Base-by-base conservation (phyloP, 1,140 invertebrate genomes). In the Protaetia brevitarsis region DNA sequence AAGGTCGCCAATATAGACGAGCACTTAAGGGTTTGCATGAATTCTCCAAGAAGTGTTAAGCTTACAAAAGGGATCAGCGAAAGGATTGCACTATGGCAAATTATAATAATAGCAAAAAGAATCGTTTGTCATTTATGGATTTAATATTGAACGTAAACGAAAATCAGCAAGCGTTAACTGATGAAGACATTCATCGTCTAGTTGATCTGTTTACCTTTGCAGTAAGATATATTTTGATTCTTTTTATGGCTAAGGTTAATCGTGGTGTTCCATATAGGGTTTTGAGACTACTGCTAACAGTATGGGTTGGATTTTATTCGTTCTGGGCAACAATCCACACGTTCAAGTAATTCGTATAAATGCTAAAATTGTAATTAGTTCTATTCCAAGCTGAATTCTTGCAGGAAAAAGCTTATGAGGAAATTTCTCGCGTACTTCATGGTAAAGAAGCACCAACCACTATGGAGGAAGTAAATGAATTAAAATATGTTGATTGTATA, bases 401-500 rank as follows among this genome's bases (percentile, higher is more conserved):
- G 4, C 89, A 91, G 74, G 71, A 82, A 59, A 83, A 82, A 76
- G 79, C 88, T 36, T 74, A 83, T 26, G 74, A 83, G 21, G 89
- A 91, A 73, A 63, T 73, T 10, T 34, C 62, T 5, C n/a, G 29
- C 1, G 30, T 64, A 26, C 16, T 64, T 11, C 31, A 64, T 2
- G 63, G 27, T 29, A 45, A 64, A 51, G 5, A 27, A 8, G 30
- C 23, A 51, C 37, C 63, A 26, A 30, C 45, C 0, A 86, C 83
- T 0, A 80, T 45, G 72, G 80, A 21, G 71, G 87, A 89, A 65
- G 68, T 90, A 11, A 75, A 77, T 2, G 82, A 84, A 3, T 82
- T 90, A 82, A 83, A 81, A 31, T 88, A 85, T 69, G 71, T 89
- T 59, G 89, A 90, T 66, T 84, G 85, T 76, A 87, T 86, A 64